These are phyloP conservation scores for Bujurquina vittata DNA, from an alignment of 2,113 vertebrate genomes.

Conservation along the genomic window DNA sequence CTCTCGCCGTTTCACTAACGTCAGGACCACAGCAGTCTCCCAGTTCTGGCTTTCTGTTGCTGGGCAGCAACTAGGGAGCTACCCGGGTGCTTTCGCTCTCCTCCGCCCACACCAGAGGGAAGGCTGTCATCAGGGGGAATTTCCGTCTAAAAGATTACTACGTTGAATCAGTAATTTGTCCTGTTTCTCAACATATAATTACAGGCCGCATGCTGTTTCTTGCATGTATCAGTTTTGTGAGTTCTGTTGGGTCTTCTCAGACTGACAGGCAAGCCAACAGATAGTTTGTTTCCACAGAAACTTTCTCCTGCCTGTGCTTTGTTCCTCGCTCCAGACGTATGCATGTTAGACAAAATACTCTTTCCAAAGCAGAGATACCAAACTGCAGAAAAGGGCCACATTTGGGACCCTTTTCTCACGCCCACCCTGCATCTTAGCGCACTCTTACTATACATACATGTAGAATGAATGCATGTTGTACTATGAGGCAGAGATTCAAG, in stretches of 20 bases:
- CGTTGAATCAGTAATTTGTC: constrained; percentile 28
- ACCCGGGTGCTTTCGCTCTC: neutral
- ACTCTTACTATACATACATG: neutral
- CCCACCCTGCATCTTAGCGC: neutral
- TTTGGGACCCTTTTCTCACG: neutral
- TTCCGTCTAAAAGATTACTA: constrained; percentile 17
- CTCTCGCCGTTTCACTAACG: neutral
- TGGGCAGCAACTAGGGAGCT: neutral
- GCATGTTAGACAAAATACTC: neutral
- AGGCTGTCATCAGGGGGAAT: constrained; percentile 14
- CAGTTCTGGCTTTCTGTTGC: neutral
- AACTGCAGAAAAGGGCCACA: accelerated
- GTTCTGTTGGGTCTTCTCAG: neutral
- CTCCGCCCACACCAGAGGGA: neutral
- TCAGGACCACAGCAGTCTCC: neutral
- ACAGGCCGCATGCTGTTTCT: neutral
- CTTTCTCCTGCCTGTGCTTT: neutral
- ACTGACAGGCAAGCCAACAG: neutral
- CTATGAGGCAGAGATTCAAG: neutral
- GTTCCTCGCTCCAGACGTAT: neutral
- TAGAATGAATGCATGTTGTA: neutral
- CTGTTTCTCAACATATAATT: neutral
- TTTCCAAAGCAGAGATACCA: neutral
- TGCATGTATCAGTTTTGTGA: neutral
- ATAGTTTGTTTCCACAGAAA: neutral